Conservation (phyloP, 2,888 invertebrate genomes). For the Rhorus exstirpatorius region DNA sequence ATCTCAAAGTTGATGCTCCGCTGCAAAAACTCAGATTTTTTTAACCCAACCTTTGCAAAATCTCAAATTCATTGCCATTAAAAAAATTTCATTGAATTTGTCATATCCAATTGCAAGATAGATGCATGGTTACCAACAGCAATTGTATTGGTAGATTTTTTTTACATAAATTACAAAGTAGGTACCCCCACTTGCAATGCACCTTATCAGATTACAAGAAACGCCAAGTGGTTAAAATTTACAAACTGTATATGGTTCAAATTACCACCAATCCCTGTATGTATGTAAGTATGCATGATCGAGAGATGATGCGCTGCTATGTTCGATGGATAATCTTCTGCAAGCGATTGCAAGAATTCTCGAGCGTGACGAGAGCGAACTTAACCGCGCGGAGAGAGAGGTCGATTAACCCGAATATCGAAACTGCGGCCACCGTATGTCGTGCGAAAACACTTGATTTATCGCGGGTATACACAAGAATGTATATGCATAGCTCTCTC, state of each 20-base stretch:
- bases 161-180: neutral
- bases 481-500: neutral
- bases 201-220: slow-evolving; percentile 6
- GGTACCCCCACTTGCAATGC: too few relatives aligned
- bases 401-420: slow-evolving; percentile 73
- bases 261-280: slow-evolving; percentile 1
- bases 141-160: slow-evolving; percentile 1
- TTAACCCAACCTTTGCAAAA: too few relatives aligned
- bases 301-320: slow-evolving; percentile 38
- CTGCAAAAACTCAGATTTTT: too few relatives aligned
- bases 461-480: neutral
- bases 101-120: too few relatives aligned
- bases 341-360: slow-evolving; percentile 57
- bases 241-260: slow-evolving; percentile 3
- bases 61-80: too few relatives aligned
- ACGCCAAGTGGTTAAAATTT: slow-evolving; percentile 14
- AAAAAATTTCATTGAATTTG: too few relatives aligned
- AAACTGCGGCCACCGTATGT: slow-evolving; percentile 61
- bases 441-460: slow-evolving; percentile 44
- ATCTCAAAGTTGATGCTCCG: too few relatives aligned
- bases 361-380: slow-evolving; percentile 67
- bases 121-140: too few relatives aligned
- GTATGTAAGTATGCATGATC: slow-evolving; percentile 23
- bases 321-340: slow-evolving; percentile 60
- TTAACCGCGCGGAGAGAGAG: slow-evolving; percentile 64